Base-by-base conservation (phyloP, 1,140 invertebrate species). In the Colletes gigas region DNA sequence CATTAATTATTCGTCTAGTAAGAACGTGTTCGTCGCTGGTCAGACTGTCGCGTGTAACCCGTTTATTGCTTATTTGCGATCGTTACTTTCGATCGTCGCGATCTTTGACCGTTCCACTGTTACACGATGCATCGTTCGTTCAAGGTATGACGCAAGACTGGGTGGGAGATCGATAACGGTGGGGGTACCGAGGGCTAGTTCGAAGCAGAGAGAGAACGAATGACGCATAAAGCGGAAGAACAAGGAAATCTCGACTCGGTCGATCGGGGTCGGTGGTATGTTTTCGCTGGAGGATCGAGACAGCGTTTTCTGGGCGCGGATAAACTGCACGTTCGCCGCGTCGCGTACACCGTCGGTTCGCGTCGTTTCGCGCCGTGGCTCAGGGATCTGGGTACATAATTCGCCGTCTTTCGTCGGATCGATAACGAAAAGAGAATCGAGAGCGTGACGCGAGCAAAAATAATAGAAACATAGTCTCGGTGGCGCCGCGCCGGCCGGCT, bases 171-270 rank as follows among this genome's bases (percentile, higher is more conserved):
- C 41, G 14, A 47, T 5, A 50, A 19, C 4, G 21, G 12, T 3
- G 15, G 15, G n/a, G 2, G 55, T 10, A 30, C 30, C 7, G 21
- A 17, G 12, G 50, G 15, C 21, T 30, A n/a, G 52, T 15, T 10
- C 14, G 39, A 41, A 39, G 0, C 39, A 21, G 47, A 57, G 47
- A 17, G 50, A 44, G 68, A 15, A 55, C 15, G 77, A 79, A 65
- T 65, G 77, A 73, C 77, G 77, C 77, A 72, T 79, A 44, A 55
- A 65, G 57, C n/a, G 19, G 44, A 67, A 70, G 62, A 78, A n/a
- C 12, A 14, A 5, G 50, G 50, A 6, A 76, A 71, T 62, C 9
- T 5, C 17, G 52, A 21, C 21, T 8, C 57, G 55, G 57, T 39
- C 57, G 76, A 78, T 79, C 70, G 39, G 50, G 47, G 72, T 52